Percentiles rank a stretch among this genome's conserved stretches.
Conservation (phyloP, 1,140 invertebrate species). For the Bombus huntii region DNA sequence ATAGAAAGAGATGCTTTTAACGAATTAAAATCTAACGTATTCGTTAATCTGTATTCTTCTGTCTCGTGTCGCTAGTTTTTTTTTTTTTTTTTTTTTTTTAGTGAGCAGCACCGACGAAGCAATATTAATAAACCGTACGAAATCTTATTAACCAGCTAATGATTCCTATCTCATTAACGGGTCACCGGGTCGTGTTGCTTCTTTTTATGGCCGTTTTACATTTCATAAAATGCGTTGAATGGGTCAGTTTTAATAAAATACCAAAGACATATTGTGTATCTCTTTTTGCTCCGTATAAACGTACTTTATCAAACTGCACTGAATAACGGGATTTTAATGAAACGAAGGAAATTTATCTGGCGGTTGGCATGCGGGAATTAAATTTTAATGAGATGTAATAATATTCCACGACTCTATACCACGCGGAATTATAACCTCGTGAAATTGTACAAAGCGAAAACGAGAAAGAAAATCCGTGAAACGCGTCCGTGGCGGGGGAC, state of each 20-base stretch:
- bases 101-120: not conserved
- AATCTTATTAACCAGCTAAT: not conserved
- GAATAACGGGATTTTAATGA: constrained; percentile 22
- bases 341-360: constrained; percentile 16
- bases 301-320: constrained; percentile 1
- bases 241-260: constrained; percentile 10
- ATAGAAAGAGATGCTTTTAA: not conserved
- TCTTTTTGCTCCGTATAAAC: not conserved
- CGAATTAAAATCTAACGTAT: not conserved
- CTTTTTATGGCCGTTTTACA: not conserved
- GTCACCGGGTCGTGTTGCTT: not conserved
- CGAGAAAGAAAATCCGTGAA: not conserved
- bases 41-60: not conserved
- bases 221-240: not conserved
- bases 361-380: constrained; percentile 17
- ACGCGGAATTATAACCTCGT: not conserved
- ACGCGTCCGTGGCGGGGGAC: not conserved
- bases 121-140: not conserved
- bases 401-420: not conserved
- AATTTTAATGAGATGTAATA: constrained; percentile 25
- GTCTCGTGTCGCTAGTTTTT: not conserved
- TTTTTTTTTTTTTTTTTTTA: not conserved
- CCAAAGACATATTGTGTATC: not conserved
- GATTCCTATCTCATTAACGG: not conserved
- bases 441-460: not conserved